Base-by-base conservation (phyloP, 2,113 vertebrate species). In the Tinamus guttatus region DNA sequence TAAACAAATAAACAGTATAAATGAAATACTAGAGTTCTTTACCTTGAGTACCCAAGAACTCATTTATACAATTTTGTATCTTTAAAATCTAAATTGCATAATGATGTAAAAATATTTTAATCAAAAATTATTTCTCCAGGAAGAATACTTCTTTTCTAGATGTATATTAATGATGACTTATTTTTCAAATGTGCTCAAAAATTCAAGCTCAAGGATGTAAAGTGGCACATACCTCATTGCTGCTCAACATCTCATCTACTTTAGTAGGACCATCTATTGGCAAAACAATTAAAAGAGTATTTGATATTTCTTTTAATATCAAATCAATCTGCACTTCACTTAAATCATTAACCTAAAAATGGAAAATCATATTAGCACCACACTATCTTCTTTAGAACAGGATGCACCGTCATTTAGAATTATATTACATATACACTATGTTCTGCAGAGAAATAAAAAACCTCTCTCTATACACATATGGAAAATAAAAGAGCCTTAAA, bases 231-330 rank as follows among this genome's bases (percentile, higher is more conserved):
- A 98, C 98, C 98, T 98, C 97, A 94, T 99, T 99, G 63, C 73
- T 43, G 6, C 84, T 27, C 83, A 99, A 73, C 68, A 99, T 97
- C 49, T 98, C 87, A 69, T 98, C 96, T 49, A 98, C 67, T 92
- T 85, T 89, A 15, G 89, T 84, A 20, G 98, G 62, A 32, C 79
- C 71, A 30, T 94, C 89, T 52, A 94, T 97, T 10, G 98, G 98
- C 56, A 99, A 97, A 47, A 97, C 91, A 89, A 98, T 91, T 76
- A 99, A 89, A 77, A 98, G 67, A 1, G 98, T 98, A 81, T 95
- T 95, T 71, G 98, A 97, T 91, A 99, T 98, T 65, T 99, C 98
- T 80, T 97, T 94, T 54, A 99, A 96, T 80, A 98, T 91, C 38
- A 95, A 94, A 49, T 98, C 97, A 93, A 99, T 98, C 27, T 89